Evolutionary conservation across 2,888 invertebrate genomes (phyloP), one percentile per base, ranked within the genome.

Genomic region (Latrodectus hesperus): DNA sequence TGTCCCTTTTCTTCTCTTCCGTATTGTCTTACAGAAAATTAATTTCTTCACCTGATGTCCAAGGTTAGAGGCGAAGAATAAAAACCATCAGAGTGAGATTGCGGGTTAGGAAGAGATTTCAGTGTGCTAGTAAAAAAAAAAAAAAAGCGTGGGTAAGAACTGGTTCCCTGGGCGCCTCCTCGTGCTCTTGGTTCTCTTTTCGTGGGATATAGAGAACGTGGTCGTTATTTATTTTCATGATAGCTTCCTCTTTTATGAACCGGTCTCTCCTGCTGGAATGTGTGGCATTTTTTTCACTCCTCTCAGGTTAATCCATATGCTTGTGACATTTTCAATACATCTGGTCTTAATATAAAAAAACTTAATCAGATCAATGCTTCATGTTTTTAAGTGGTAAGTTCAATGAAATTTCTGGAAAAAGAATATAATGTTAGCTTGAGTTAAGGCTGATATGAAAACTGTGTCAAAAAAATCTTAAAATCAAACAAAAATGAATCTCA

Each of bases 61-160:
- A 72, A 70, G 72, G 72, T 70, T n/a, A 26, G 26, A 60, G 51
- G 38, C 22, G 16, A 65, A 80, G 71, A 60, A 60, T 60, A 60
- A 60, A 55, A 60, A 60, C 12, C 12, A 16, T 60, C 67, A 74
- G 38, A 73, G 49, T 72, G 70, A 76, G 76, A 70, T 83, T 70
- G 71, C 51, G 16, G 81, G 81, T 81, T 81, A 81, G 76, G 75
- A 68, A 60, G 12, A n/a, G 60, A 60, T 60, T 60, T 60, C n/a
- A 16, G 60, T 60, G 60, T 60, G 76, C 74, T 26, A 83, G 67
- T 68, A 60, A 71, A 51, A 38, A 22, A 72, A 60, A 71, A 51
- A 38, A 22, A 72, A 9, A 75, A 60, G 84, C 84, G 84, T 86
- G 80, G 85, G 80, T 68, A 60, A 26, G 52, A 86, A 86, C 85